Evolutionary conservation across 2,797 vertebrate genomes (phyloP).

Genomic region (Taenioides sp.): DNA sequence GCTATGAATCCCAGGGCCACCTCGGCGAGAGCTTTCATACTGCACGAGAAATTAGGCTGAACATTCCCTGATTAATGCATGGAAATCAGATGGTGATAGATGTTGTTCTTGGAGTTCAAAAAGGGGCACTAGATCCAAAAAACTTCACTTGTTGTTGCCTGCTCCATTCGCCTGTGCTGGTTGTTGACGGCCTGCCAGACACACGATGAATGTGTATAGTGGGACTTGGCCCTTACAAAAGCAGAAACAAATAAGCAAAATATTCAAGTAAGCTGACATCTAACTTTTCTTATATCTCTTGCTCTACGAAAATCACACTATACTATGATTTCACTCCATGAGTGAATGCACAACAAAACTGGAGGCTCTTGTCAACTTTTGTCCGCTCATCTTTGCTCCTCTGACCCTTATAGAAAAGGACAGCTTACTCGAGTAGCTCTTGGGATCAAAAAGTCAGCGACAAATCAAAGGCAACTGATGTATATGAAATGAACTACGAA

Average conservation of each 20-base stretch:
- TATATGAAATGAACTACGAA: constrained; percentile 38
- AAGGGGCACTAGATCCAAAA: constrained; percentile 54
- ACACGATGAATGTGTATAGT: constrained; percentile 6
- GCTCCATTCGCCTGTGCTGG: constrained; percentile 25
- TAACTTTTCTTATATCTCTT: constrained; percentile 11
- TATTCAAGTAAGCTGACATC: constrained; percentile 22
- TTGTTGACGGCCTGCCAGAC: constrained; percentile 24
- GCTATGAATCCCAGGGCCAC: constrained; percentile 26
- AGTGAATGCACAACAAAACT: constrained; percentile 43
- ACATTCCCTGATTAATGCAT: constrained; percentile 61
- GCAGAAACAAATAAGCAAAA: constrained; percentile 37
- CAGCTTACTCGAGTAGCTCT: constrained; percentile 43
- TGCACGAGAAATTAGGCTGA: constrained; percentile 52
- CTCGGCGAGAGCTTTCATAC: constrained; percentile 35
- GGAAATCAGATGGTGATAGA: constrained; percentile 50
- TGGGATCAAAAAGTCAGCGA: constrained; percentile 43
- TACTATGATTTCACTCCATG: constrained; percentile 34
- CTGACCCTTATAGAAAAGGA: constrained; percentile 38
- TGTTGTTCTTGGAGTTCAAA: constrained; percentile 67
- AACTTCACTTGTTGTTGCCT: constrained; percentile 27
- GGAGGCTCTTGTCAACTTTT: constrained; percentile 31
- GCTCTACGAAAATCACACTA: background rate
- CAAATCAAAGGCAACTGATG: constrained; percentile 40
- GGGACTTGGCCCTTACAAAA: constrained; percentile 13
- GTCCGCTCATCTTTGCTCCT: constrained; percentile 46